These are phyloP conservation scores for Chondrilla cf. caribensis DNA, from an alignment of 37 sponge, comb jelly and placozoan genomes.

Conservation along the genomic window DNA sequence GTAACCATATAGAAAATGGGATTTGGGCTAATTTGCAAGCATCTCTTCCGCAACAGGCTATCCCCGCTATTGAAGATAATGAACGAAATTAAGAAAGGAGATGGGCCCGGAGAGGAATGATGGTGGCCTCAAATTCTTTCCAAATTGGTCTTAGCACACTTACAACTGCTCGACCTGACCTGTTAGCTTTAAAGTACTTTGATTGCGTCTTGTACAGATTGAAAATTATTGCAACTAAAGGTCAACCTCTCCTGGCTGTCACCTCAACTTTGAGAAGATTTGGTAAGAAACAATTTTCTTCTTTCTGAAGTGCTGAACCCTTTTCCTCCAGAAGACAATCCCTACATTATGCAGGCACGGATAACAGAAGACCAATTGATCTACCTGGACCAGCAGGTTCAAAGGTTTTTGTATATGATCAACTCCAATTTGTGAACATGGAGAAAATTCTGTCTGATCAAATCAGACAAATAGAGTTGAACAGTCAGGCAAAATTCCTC, in stretches of 20 bases:
- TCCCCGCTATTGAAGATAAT: too few species aligned
- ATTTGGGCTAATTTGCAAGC: too few species aligned
- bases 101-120: too few species aligned
- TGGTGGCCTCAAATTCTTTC: conserved; percentile 1
- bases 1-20: too few species aligned
- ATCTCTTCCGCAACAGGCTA: too few species aligned
- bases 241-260: conserved; percentile 14
- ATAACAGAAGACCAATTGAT: background rate
- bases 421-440: conserved; percentile 2
- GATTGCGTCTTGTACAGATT: conserved; percentile 17
- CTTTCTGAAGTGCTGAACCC: background rate
- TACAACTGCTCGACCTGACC: conserved; percentile 11
- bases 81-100: too few species aligned
- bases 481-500: background rate
- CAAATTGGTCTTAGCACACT: background rate
- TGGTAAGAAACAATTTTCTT: background rate
- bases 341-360: background rate
- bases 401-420: background rate
- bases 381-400: conserved; percentile 11
- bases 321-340: background rate
- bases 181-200: conserved; percentile 15
- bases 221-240: background rate
- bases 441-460: background rate
- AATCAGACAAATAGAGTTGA: background rate
- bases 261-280: conserved; percentile 21